These are phyloP conservation scores for Aphidius colemani DNA, from an alignment of 2,888 invertebrate genomes.

Conservation along the genomic window DNA sequence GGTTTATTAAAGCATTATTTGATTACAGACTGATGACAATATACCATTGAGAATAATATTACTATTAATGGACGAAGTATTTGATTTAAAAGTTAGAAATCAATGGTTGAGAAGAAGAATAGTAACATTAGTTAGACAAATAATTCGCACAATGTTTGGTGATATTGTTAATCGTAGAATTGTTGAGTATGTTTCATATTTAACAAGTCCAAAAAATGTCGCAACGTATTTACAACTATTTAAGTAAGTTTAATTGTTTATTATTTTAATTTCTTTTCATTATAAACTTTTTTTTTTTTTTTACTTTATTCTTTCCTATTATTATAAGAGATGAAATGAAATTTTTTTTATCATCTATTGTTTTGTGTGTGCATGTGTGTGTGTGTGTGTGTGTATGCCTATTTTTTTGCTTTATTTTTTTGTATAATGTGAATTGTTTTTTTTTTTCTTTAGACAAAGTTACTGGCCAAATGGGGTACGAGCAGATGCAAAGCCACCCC, in stretches of 20 bases:
- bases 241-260: conserved; percentile 67
- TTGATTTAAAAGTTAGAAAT: conserved; percentile 79
- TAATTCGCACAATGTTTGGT: conserved; percentile 80
- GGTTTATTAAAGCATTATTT: no score
- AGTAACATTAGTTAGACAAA: conserved; percentile 75
- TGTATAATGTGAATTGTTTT: no score
- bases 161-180: conserved; percentile 86
- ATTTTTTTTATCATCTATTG: no score
- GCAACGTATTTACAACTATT: conserved; percentile 84
- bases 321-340: no score
- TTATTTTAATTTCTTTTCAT: not conserved
- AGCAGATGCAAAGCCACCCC: conserved; percentile 62
- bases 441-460: conserved; percentile 61
- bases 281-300: conserved; percentile 21
- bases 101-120: conserved; percentile 81
- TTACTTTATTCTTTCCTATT: conserved; percentile 12
- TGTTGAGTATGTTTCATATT: conserved; percentile 81
- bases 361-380: no score
- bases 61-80: conserved; percentile 82
- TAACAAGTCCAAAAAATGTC: conserved; percentile 87
- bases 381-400: no score
- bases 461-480: conserved; percentile 68
- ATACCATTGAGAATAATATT: conserved; percentile 81
- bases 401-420: no score
- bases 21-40: conserved; percentile 69